Evolutionary conservation across 2,797 vertebrate genomes (phyloP), one percentile per base, ranked within the genome.

Genomic region (Fratercula arctica): DNA sequence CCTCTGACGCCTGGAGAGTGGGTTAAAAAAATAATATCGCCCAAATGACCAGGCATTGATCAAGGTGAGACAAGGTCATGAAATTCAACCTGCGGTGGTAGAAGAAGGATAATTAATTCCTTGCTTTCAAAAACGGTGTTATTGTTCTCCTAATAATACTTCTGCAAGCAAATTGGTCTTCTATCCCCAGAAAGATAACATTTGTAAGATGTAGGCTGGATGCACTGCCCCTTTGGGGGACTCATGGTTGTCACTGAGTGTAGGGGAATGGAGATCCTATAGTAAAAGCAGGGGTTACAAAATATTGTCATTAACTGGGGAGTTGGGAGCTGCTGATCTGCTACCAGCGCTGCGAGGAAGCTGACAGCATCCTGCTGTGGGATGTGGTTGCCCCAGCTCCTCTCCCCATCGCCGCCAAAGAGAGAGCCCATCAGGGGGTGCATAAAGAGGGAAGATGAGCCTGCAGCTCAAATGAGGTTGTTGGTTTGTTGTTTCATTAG

Each of bases 351-450:
- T 1, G 45, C 5, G 4, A 29, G 35, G 60, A 35, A 43, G 60
- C 60, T 57, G 70, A 13, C 29, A 29, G 51, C 41, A 60, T 29
- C 51, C 51, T 3, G 35, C 43, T 19, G 20, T 6, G 26, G 33
- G 64, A 46, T 13, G 37, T 1, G 2, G 50, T 24, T 0, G 0
- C 45, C 50, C 51, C 50, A 48, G 23, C 10, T 19, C 41, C 12
- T 61, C 56, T 60, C 41, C 31, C 24, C 11, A 20, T 11, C 80
- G 13, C 41, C 3, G 31, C 64, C 64, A 28, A 59, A 35, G 11
- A 63, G 14, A 61, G 35, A 64, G 51, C 63, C 45, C 6, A 0
- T 11, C 2, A 3, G 12, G 39, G 53, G 50, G 33, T 15, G 5
- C 4, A 1, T 48, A 13, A 43, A 83, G 46, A 56, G 41, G 50